phyloP scores from a whole-genome alignment of 2,888 invertebrate species.

The Lissocephala sabroskyi region DNA sequence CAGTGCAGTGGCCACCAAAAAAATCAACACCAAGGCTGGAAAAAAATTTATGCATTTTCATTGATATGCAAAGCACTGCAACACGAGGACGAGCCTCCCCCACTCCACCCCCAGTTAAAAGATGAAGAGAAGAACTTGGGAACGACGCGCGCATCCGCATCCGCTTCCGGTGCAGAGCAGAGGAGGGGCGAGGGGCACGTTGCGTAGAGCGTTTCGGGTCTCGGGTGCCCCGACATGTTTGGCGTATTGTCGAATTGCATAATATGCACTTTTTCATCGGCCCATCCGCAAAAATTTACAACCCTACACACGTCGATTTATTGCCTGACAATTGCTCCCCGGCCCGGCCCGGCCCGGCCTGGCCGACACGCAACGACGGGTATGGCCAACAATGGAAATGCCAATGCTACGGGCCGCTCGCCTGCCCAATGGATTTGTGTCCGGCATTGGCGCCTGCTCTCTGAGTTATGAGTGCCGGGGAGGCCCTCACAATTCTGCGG shows the following conservation, averaged over 20 bases:
- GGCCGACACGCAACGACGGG: too few relatives aligned
- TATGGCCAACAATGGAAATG: conserved; percentile 54
- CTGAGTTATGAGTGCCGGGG: conserved; percentile 53
- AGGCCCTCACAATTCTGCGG: conserved; percentile 9
- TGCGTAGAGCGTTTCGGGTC: conserved; percentile 43
- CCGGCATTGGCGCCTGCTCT: conserved; percentile 28
- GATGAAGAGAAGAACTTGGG: conserved; percentile 39
- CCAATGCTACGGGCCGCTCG: too few relatives aligned
- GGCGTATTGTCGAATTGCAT: conserved; percentile 67
- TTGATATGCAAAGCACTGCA: conserved; percentile 67
- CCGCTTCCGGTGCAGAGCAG: conserved; percentile 30
- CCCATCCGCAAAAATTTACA: conserved; percentile 66
- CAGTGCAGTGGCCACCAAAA: conserved; percentile 32
- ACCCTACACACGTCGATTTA: conserved; percentile 70
- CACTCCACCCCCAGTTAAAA: conserved; percentile 23
- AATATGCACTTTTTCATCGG: conserved; percentile 68
- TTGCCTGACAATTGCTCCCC: conserved; percentile 69
- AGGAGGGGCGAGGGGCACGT: conserved; percentile 15
- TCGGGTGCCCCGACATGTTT: conserved; percentile 58
- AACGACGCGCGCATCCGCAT: conserved; percentile 32
- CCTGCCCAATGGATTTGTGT: conserved; percentile 56
- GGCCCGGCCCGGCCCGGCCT: too few relatives aligned
- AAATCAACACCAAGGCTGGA: conserved; percentile 28
- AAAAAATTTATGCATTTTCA: conserved; percentile 67
- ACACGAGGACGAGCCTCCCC: conserved; percentile 14